Evolutionary conservation across 1,140 invertebrate genomes (phyloP), one percentile per base, ranked within the genome.

Genomic region (Pogonomyrmex californicus): DNA sequence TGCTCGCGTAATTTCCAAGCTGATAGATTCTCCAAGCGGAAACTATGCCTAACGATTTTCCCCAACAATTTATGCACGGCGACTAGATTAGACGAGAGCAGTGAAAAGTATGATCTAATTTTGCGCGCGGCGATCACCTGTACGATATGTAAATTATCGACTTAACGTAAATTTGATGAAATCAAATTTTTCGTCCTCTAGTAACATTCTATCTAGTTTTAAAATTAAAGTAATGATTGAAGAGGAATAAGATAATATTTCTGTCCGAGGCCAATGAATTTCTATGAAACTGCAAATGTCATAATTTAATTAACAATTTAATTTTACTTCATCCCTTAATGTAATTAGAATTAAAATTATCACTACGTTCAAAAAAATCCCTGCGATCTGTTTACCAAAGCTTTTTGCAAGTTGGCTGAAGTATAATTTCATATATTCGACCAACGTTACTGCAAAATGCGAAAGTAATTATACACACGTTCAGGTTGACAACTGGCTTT

Each of bases 41-140:
- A 91, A 91, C 90, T 91, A 91, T 91, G 90, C 78, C 36, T 63
- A 62, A 90, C 86, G 86, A 90, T 88, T 91, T 88, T 62, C 83
- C 44, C 81, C 56, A 47, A 33, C 90, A 90, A 91, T 90, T 91
- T 90, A 90, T 90, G 78, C 87, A 44, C 63, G 65, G 14, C 68
- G 60, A 83, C 81, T 85, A 36, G 86, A 85, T 87, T 79, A 79
- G 56, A 33, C 70, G 68, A 30, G 56, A 76, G 47, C 36, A 75
- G n/a, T 47, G 44, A 76, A 78, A 89, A 66, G 86, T 89, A 87
- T 75, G 85, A 87, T 54, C 70, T 71, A 82, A 87, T 89, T 73
- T 78, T 30, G 60, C 75, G 85, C 70, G 56, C 60, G 49, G 58
- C 66, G 23, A 51, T 54, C 73, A 73, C 17, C 47, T 63, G n/a